These are phyloP conservation scores for Onychomys torridus DNA, from an alignment of 2,797 vertebrate genomes.

Conservation along the genomic window DNA sequence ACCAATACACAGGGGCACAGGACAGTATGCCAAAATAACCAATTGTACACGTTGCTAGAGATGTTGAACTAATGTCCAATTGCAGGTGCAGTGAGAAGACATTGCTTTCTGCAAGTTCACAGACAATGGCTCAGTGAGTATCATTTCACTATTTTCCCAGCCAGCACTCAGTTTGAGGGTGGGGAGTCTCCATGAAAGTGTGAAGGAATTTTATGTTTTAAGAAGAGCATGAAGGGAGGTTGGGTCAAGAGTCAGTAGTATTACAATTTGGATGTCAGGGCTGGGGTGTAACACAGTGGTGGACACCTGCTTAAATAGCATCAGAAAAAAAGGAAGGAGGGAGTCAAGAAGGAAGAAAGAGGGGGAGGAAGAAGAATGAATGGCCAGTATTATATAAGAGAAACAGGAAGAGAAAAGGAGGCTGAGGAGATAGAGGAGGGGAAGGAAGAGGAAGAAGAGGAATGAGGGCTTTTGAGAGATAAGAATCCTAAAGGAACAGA, in stretches of 20 bases:
- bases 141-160: background rate
- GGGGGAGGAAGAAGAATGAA: background rate
- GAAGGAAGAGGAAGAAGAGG: background rate
- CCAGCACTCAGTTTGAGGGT: background rate
- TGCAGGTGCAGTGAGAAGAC: background rate
- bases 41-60: background rate
- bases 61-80: background rate
- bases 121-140: background rate
- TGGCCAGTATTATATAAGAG: background rate
- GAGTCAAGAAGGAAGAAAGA: too few relatives aligned
- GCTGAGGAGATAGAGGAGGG: background rate
- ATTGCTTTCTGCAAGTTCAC: background rate
- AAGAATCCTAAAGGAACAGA: background rate
- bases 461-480: background rate
- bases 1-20: background rate
- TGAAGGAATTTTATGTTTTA: background rate
- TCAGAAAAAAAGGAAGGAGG: background rate
- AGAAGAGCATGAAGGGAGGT: background rate
- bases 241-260: background rate
- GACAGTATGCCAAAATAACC: background rate
- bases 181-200: background rate
- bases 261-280: background rate
- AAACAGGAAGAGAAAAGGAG: background rate
- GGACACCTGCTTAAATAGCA: background rate
- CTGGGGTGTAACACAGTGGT: background rate